A percentile compares a stretch with the other conserved stretches of the same genome.
These are phyloP conservation scores for Pelagia noctiluca DNA, from an alignment of 30 jellyfish, hydroid and myxozoan species.

Conservation along the genomic window DNA sequence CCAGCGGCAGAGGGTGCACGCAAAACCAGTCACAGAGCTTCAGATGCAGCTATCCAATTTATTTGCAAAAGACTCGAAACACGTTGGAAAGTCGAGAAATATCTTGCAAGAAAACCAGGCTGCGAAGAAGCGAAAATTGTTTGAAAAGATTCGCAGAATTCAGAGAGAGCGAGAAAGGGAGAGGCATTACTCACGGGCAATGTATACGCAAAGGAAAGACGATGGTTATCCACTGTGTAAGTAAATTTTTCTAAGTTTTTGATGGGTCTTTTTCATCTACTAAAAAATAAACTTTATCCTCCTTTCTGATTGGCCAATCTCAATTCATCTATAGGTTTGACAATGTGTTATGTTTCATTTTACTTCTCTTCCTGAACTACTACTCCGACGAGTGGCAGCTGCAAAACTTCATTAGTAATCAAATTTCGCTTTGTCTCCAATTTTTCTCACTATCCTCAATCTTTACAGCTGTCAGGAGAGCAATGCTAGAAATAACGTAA, in stretches of 20 bases:
- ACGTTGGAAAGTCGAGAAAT: not conserved
- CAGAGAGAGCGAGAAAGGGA: slow-evolving; percentile 54
- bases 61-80: slow-evolving; percentile 44
- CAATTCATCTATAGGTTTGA: too few relatives aligned
- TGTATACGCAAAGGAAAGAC: not conserved
- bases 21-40: slow-evolving; percentile 14
- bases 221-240: slow-evolving; percentile 56
- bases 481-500: too few relatives aligned
- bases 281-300: too few relatives aligned
- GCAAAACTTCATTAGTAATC: too few relatives aligned
- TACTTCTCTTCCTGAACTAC: too few relatives aligned
- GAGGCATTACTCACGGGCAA: slow-evolving; percentile 20
- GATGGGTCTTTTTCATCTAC: too few relatives aligned
- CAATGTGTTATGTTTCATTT: too few relatives aligned
- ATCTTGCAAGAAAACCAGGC: not conserved
- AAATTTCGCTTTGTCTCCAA: too few relatives aligned
- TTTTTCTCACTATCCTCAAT: too few relatives aligned
- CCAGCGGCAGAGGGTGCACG: not conserved
- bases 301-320: too few relatives aligned
- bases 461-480: too few relatives aligned
- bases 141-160: slow-evolving; percentile 46
- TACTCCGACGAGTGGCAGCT: too few relatives aligned
- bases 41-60: slow-evolving; percentile 52
- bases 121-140: slow-evolving; percentile 30
- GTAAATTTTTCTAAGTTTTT: slow-evolving; percentile 7